Evolutionary conservation across 92 coral and sea anemone species (phyloP), one percentile per base, ranked within the genome.

Genomic region (Galaxea fascicularis): DNA sequence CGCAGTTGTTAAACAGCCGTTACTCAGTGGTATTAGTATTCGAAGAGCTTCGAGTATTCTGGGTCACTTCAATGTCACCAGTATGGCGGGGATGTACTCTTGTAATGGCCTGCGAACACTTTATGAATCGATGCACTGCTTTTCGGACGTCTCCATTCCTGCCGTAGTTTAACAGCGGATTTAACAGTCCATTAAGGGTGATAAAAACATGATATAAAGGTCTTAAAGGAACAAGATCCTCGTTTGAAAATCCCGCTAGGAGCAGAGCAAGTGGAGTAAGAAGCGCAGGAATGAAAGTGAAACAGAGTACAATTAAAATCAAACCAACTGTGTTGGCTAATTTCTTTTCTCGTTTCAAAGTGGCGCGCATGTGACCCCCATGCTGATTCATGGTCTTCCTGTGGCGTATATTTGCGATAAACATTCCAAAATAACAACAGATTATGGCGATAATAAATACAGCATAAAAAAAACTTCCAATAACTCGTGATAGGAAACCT

Each of bases 131-230:
- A 62, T 41, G 67, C 27, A 75, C 29, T 29, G 66, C 80, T 75
- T 29, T 16, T 4, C 80, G 80, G 21, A 75, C 27, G 11, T 29
- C 80, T 54, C 31, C 54, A 41, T 75, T 54, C 30, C 80, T 31
- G 17, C 66, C 80, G 54, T 28, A 75, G 66, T 75, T 75, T 21
- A 75, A 28, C 67, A 75, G 20, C 9, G 80, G 67, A 39, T 75
- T 75, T 0, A 75, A 10, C 59, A 75, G 28, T 27, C 80, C 46
- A 56, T 75, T 75, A 2, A 75, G 24, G 0, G 80, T 54, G 0
- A 75, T 4, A 25, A 75, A 29, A 4, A 72, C 12, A 13, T 3
- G 0, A 20, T 25, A 46, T 1, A 72, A 46, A 4, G 59, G 60
- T 44, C 21, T 20, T 25, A 72, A 51, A 49, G 56, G 56, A 15